Conservation (phyloP, 2,888 invertebrate genomes). For the Urechis unicinctus region DNA sequence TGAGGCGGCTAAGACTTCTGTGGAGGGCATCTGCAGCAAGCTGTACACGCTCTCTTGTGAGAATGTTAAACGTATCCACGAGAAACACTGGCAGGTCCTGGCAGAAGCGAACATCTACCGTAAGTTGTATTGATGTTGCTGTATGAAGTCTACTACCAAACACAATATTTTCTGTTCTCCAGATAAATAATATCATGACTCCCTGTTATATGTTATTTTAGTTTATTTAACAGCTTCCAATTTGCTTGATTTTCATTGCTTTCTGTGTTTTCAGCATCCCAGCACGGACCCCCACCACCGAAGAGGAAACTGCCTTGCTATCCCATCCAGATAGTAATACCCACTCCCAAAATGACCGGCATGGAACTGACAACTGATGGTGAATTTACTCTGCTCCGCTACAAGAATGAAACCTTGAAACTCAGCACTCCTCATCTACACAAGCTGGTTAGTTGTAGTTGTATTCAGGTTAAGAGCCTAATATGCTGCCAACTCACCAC, state of each 20-base stretch:
- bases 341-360: constrained; percentile 75
- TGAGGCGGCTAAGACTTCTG: constrained; percentile 87
- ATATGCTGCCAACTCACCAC: no score
- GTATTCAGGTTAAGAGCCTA: no score
- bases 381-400: constrained; percentile 63
- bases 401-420: constrained; percentile 74
- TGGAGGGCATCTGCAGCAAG: constrained; percentile 90
- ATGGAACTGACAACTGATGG: constrained; percentile 66
- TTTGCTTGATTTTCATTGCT: no score
- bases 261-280: constrained; percentile 30
- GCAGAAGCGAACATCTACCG: constrained; percentile 62
- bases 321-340: constrained; percentile 82
- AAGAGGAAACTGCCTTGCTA: constrained; percentile 88
- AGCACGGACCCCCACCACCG: constrained; percentile 27
- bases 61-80: constrained; percentile 81
- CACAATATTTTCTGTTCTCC: no score
- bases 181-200: no score
- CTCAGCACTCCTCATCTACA: constrained; percentile 83
- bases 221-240: neutral
- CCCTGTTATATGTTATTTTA: no score
- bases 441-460: constrained; percentile 76
- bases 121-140: no score
- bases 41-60: constrained; percentile 88
- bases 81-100: constrained; percentile 76
- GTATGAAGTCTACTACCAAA: no score